Evolutionary conservation across 2,113 vertebrate genomes (phyloP), one percentile per base, ranked within the genome.

Genomic region (Anoplopoma fimbria): DNA sequence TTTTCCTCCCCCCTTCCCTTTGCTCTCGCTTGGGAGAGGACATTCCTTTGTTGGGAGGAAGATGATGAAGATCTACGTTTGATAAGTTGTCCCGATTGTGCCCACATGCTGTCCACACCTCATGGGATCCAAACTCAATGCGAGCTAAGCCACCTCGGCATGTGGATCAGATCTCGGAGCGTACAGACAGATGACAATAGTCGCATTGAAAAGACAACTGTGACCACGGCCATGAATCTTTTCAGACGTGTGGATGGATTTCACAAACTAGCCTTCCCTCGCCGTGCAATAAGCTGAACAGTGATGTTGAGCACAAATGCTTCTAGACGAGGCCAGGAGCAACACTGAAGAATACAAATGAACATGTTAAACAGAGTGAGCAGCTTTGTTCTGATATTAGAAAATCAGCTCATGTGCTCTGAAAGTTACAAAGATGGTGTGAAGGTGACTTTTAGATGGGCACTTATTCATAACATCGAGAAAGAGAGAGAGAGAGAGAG

Each of bases 401-500:
- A 64, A 45, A 74, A 53, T 55, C 19, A 71, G 21, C 58, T 62
- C 34, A 1, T n/a, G 34, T 42, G 42, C 36, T 29, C 3, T 27
- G 1, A 67, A 38, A n/a, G 38, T 45, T 27, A 12, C 27, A 65
- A 17, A 17, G 17, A 65, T 63, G 4, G 61, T 2, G 14, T 6
- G 45, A 40, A 53, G 57, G 51, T 77, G 55, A 77, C 25, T 27
- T 33, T 49, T 45, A 53, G 61, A 69, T 79, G 81, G 57, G 31
- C 40, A 55, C 55, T 47, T 82, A 27, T 17, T 72, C 13, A 27
- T 9, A n/a, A 61, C 27, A 78, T 47, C 5, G 19, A 75, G n/a
- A n/a, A n/a, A n/a, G n/a, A n/a, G 49, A 81, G n/a, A 55, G 25
- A 57, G 49, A 81, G n/a, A 55, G 49, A 81, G n/a, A 55, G 25